Base-by-base conservation (phyloP, 2,113 vertebrate species). In the Phainopepla nitens region DNA sequence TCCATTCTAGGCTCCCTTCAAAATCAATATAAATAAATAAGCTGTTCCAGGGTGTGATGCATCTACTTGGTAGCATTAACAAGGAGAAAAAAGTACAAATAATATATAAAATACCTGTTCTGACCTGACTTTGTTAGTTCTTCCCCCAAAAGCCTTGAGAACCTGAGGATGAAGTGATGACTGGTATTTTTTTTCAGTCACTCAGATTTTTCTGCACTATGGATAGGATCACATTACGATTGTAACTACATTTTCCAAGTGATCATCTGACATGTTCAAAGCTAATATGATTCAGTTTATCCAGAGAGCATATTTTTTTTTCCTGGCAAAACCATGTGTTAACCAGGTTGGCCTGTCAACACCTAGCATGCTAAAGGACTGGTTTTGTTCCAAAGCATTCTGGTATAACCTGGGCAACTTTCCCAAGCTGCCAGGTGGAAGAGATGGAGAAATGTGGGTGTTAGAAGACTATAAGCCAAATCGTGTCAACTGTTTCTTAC, bases 331-430 rank as follows among this genome's bases (percentile, higher is more conserved):
- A 93, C 77, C 80, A 81, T 95, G 94, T 92, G 93, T 94, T 94
- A 95, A 96, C 91, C 95, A 96, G 93, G 93, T 94, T 97, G 96
- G 91, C 91, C 93, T 97, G 96, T 97, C 96, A 97, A 97, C 96
- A 97, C 95, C 91, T 97, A 92, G 86, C 78, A 71, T 71, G 91
- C 72, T 96, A 56, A 83, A 87, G 60, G 64, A 94, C 69, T 92
- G 83, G 81, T 92, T 95, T 79, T 94, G 65, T 95, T 96, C 94
- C 95, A 97, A 82, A 92, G 91, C 93, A 96, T 96, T 96, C 94
- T 96, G 95, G 91, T 94, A 64, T 78, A 97, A 95, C 94, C 86
- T 95, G 93, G 96, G 94, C 94, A 96, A 33, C 72, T 94, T 97
- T 97, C 95, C 96, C 91, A 96, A 93, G 35, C 75, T 96, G 84